phyloP scores from a whole-genome alignment of 64 coral and sea anemone species.

The Acropora yongei region DNA sequence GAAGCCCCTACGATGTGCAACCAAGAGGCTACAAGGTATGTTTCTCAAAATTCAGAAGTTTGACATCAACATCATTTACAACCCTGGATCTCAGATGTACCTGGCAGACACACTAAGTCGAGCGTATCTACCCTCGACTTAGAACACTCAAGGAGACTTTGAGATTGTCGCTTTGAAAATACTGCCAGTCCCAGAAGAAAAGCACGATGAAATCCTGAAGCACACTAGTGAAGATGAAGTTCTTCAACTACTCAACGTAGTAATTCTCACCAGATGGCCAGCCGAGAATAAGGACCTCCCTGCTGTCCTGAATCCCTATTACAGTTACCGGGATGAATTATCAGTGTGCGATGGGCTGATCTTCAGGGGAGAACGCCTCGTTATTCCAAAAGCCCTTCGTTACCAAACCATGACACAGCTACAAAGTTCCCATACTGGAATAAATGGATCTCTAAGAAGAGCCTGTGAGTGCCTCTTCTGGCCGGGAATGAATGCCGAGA shows the following conservation, averaged over 20 bases:
- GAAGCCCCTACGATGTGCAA: constrained; percentile 48
- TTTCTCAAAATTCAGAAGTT: constrained; percentile 35
- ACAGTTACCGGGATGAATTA: constrained; percentile 52
- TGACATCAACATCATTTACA: constrained; percentile 12
- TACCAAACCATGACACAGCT: not conserved
- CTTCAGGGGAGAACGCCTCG: constrained; percentile 54
- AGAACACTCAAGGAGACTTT: constrained; percentile 23
- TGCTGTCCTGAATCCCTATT: constrained; percentile 36
- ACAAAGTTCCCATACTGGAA: constrained; percentile 45
- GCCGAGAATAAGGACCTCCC: constrained; percentile 37
- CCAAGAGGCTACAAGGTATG: constrained; percentile 36
- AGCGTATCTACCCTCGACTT: not conserved
- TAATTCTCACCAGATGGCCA: constrained; percentile 50
- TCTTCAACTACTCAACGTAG: too few relatives aligned
- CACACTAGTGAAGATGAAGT: too few relatives aligned
- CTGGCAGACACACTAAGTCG: constrained; percentile 48
- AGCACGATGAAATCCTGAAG: too few relatives aligned
- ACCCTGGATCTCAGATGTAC: constrained; percentile 4
- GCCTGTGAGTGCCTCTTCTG: constrained; percentile 26
- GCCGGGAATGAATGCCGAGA: constrained; percentile 37
- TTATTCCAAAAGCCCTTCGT: constrained; percentile 27
- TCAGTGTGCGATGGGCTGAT: constrained; percentile 37
- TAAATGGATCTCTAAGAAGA: constrained; percentile 65
- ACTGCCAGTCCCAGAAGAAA: too few relatives aligned
- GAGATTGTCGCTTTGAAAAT: too few relatives aligned